A percentile compares a stretch with the other conserved stretches of the same genome.
Conservation (phyloP, 2,888 invertebrate species). For the Podabrus alpinus region DNA sequence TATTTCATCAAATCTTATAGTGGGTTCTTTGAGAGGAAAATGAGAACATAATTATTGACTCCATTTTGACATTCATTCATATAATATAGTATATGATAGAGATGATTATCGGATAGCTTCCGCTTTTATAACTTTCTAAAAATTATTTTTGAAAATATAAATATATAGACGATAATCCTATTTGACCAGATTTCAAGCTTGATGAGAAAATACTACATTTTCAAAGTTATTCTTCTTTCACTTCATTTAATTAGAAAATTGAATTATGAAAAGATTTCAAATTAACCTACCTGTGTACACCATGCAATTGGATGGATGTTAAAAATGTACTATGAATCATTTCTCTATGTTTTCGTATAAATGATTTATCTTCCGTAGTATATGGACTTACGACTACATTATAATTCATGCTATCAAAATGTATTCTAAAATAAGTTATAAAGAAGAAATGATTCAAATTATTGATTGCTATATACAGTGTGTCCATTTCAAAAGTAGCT, state of each 20-base stretch:
- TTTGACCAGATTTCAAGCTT: neutral
- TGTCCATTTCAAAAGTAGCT: too few relatives aligned
- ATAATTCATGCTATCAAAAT: conserved; percentile 54
- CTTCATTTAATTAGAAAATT: neutral
- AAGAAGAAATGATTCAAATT: neutral
- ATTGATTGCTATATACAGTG: neutral
- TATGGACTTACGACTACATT: conserved; percentile 54
- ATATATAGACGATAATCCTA: neutral
- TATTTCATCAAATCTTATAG: neutral
- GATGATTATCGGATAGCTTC: neutral
- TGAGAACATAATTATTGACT: neutral
- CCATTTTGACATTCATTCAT: neutral
- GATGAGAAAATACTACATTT: neutral
- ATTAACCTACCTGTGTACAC: conserved; percentile 28
- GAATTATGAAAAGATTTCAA: neutral
- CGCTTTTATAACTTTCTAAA: neutral
- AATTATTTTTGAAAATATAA: neutral
- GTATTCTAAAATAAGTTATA: conserved; percentile 51
- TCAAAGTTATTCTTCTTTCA: neutral
- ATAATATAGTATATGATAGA: neutral
- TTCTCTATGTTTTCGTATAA: conserved; percentile 59
- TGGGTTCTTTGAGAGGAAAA: neutral
- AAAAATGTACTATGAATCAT: conserved; percentile 56
- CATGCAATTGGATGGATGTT: conserved; percentile 57
- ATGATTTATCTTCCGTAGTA: conserved; percentile 57